Base-by-base conservation (phyloP, 2,113 vertebrate genomes). In the Sarotherodon lohbergeri region DNA sequence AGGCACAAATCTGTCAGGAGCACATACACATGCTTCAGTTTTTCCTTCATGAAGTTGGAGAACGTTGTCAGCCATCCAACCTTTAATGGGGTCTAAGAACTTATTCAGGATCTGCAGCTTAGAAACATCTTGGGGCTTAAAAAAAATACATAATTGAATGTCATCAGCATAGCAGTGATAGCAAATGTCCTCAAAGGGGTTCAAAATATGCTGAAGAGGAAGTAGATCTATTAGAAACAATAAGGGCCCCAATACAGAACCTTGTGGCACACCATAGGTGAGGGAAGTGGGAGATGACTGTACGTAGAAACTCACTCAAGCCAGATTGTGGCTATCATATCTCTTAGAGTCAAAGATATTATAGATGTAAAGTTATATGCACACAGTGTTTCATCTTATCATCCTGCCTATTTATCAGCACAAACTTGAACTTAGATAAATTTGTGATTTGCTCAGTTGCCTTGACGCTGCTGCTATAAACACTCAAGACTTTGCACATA, bases 281-380 rank as follows among this genome's bases (percentile, higher is more conserved):
- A 56, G 54, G 11, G n/a, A 55, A 55, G 2, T 55, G 0, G 54
- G 12, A 55, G 52, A 55, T 12, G 52, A 22, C 52, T 55, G n/a
- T 22, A 55, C n/a, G 11, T 55, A 22, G 22, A 22, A 56, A 12
- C 54, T 24, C 54, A 0, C 27, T 27, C 27, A 27, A 27, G 27
- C 27, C 6, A 4, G 29, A 61, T 32, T 61, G 29, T 34, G 2
- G 16, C 34, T 32, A 34, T 32, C 14, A 61, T 6, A 16, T 7
- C 0, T 29, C 27, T 61, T 1, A 32, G 57, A 61, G 3, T 61
- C 3, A 61, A 19, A 61, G 5, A 9, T 61, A 56, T 27, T 14
- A 7, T 4, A 61, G 27, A 29, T 32, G 5, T 61, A 0, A 32
- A 61, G 57, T 61, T 61, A 9, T 32, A 32, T 32, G 57, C 57